Evolutionary conservation across 2,113 vertebrate genomes (phyloP).

Genomic region (Nematolebias whitei): DNA sequence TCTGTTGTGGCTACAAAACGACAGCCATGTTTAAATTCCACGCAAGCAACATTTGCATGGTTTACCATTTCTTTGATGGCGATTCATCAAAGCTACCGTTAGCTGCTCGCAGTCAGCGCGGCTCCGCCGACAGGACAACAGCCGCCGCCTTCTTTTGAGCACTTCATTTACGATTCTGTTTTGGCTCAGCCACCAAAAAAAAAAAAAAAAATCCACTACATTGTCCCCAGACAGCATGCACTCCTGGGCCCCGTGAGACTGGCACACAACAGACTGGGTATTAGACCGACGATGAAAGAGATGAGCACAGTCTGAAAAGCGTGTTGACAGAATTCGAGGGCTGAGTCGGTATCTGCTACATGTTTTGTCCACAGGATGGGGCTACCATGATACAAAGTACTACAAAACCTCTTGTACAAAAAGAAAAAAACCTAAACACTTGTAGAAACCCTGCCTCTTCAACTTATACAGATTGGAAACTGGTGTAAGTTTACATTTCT

Average conservation of each 20-base stretch:
- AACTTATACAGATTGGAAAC: constrained; percentile 64
- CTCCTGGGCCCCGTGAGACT: constrained; percentile 43
- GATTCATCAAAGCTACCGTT: constrained; percentile 36
- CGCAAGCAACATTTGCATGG: constrained; percentile 33
- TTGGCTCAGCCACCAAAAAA: constrained; percentile 5
- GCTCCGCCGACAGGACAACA: constrained; percentile 19
- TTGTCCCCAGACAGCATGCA: constrained; percentile 52
- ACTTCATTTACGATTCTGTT: constrained; percentile 32
- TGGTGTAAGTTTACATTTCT: constrained; percentile 52
- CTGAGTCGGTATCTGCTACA: constrained; percentile 74
- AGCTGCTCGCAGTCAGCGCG: constrained; percentile 3
- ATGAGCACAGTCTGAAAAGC: constrained; percentile 65
- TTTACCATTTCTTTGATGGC: constrained; percentile 23
- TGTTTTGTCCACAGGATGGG: constrained; percentile 64
- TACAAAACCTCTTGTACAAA: constrained; percentile 99
- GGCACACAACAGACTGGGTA: constrained; percentile 37
- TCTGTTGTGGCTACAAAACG: constrained; percentile 10
- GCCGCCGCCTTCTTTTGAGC: constrained; percentile 8
- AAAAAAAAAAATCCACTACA: constrained; percentile 43
- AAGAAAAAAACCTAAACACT: constrained; percentile 81
- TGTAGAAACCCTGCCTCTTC: constrained; percentile 96
- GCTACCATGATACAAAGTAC: constrained; percentile 93
- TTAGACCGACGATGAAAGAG: constrained; percentile 56
- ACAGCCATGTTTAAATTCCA: constrained; percentile 15
- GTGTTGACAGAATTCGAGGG: constrained; percentile 52